Base-by-base conservation (phyloP, 2,113 vertebrate species). In the Periophthalmodon schlosseri region DNA sequence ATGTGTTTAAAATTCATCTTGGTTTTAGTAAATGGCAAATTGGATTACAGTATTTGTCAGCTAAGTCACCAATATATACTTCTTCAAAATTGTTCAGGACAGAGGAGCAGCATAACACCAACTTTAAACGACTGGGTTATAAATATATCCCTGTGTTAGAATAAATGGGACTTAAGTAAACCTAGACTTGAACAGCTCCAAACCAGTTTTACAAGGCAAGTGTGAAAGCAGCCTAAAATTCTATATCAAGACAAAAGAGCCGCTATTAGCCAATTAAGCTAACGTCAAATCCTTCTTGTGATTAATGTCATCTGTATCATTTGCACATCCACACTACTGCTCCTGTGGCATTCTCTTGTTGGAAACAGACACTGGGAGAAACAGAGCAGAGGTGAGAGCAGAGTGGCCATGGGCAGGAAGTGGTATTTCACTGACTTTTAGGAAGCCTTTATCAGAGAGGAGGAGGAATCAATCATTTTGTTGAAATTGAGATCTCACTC, bases 391-490 rank as follows among this genome's bases (percentile, higher is more conserved):
- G 24, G 15, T 21, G 70, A 70, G 28, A 60, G 57, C 36, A 66
- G 44, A 56, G 71, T 52, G 65, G 13, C 0, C 71, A 58, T 23
- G 5, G 64, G 65, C 33, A 24, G 47, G n/a, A 76, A 33, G 68
- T 49, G 46, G 74, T 72, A 3, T 60, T 68, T 78, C 58, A 50
- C n/a, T 64, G 74, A 64, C 69, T 28, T 54, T 68, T 67, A 56
- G 39, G 57, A 28, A 21, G 16, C 18, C 54, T 52, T 9, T 61
- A 49, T 33, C 68, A 20, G 15, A 12, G 69, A 0, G n/a, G 47
- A 72, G 52, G 69, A 72, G 70, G 36, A 66, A 56, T 34, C 68
- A 64, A 64, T 23, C 7, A n/a, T 64, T 64, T 58, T 28, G 47
- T 56, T 70, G 65, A 47, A 57, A 24, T 67, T 64, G 69, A n/a